Evolutionary conservation across 2,113 vertebrate species (phyloP).

Genomic region (Nothocercus julius): DNA sequence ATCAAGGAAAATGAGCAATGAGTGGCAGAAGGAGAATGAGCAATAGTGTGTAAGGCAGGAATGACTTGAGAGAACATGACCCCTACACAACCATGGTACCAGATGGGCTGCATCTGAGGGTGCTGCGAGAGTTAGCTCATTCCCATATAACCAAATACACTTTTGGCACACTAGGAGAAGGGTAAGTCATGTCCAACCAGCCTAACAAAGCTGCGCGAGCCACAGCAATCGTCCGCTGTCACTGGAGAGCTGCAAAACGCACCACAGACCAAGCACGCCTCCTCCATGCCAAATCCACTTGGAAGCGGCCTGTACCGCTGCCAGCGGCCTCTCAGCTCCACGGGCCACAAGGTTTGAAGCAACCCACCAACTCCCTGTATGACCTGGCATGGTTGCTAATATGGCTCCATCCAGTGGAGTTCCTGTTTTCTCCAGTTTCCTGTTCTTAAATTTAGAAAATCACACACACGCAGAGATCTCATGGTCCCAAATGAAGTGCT

Average conservation of each 20-base stretch:
- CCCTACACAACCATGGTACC: background rate
- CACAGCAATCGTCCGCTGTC: background rate
- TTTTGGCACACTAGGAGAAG: background rate
- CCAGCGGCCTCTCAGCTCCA: background rate
- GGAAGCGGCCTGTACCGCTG: background rate
- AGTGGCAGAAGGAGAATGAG: background rate
- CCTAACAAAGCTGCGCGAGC: background rate
- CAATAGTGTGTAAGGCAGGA: background rate
- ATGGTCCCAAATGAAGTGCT: background rate
- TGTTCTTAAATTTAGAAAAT: constrained; percentile 13
- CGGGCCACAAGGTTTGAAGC: background rate
- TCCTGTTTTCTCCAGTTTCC: background rate
- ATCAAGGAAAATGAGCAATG: background rate
- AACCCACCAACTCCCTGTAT: background rate
- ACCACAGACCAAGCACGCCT: background rate
- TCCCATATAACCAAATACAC: too few relatives aligned
- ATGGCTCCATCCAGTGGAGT: rapidly evolving
- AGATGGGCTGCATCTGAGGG: background rate
- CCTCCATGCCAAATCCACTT: background rate
- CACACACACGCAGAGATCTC: background rate
- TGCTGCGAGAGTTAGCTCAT: background rate
- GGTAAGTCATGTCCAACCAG: background rate
- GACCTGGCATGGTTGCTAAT: rapidly evolving
- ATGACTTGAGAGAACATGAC: background rate
- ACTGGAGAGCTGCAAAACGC: background rate